Percentiles rank a stretch among this genome's conserved stretches.
These are phyloP conservation scores for Furcula furcula DNA, from an alignment of 2,888 invertebrate genomes.

Conservation along the genomic window DNA sequence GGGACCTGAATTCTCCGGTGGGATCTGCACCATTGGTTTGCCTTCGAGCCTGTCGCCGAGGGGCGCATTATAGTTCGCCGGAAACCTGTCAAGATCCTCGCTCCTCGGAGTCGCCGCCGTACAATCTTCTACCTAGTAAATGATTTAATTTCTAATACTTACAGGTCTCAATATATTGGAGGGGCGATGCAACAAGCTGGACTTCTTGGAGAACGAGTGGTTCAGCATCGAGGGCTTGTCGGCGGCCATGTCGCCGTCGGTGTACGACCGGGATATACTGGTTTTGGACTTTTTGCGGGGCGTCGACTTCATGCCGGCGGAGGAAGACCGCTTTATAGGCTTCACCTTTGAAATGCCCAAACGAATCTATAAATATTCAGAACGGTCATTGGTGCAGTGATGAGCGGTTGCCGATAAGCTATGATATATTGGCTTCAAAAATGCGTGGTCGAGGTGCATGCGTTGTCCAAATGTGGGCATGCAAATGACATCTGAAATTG, in stretches of 20 bases:
- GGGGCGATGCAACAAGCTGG: conserved; percentile 85
- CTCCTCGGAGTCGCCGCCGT: too few relatives aligned
- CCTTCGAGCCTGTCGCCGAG: too few relatives aligned
- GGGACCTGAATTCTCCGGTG: too few relatives aligned
- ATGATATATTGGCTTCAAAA: too few relatives aligned
- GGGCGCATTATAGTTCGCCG: too few relatives aligned
- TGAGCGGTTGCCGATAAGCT: conserved; percentile 4
- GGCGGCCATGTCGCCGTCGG: conserved; percentile 67
- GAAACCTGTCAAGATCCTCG: too few relatives aligned
- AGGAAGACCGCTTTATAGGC: conserved; percentile 69
- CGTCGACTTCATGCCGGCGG: conserved; percentile 55
- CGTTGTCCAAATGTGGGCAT: background rate
- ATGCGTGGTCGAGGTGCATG: background rate
- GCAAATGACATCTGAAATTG: background rate
- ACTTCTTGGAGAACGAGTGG: conserved; percentile 78
- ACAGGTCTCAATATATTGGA: conserved; percentile 86
- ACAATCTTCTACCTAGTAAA: too few relatives aligned
- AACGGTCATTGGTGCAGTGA: conserved; percentile 28
- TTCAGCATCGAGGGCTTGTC: conserved; percentile 83
- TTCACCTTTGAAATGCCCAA: conserved; percentile 76
- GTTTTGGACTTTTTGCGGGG: conserved; percentile 77
- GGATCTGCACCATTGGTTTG: too few relatives aligned
- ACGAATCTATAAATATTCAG: conserved; percentile 72
- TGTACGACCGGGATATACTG: conserved; percentile 55
- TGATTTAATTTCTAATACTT: too few relatives aligned